A percentile compares a stretch with the other conserved stretches of the same genome.
phyloP scores from a whole-genome alignment of 2,888 invertebrate species.

The Macrophya annulata region DNA sequence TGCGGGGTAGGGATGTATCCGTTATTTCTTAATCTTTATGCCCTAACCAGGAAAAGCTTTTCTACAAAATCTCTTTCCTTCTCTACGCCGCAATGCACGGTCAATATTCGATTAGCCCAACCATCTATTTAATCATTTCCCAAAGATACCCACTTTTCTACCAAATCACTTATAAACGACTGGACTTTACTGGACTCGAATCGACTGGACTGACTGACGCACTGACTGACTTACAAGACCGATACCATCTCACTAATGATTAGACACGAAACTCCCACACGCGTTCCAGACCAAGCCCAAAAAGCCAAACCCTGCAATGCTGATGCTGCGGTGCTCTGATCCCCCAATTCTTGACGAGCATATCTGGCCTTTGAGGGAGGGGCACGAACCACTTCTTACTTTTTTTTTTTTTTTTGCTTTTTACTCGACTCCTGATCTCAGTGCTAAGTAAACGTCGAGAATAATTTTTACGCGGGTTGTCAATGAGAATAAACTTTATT shows the following conservation, averaged over 20 bases:
- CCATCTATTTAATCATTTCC: constrained; percentile 26
- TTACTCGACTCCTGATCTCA: not conserved
- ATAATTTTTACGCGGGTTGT: not conserved
- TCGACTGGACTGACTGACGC: too few relatives aligned
- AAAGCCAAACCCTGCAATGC: constrained; percentile 14
- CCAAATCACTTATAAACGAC: constrained; percentile 16
- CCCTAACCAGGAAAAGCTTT: constrained; percentile 36
- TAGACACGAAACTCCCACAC: constrained; percentile 76
- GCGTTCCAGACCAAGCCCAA: constrained; percentile 36
- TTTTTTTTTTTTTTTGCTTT: not conserved
- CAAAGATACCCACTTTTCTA: not conserved
- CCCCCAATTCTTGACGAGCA: constrained; percentile 76
- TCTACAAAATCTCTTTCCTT: not conserved
- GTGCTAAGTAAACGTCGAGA: not conserved
- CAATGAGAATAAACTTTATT: not conserved
- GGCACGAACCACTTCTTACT: not conserved
- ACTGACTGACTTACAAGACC: constrained; percentile 76
- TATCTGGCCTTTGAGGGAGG: not conserved
- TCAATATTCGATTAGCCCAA: constrained; percentile 41
- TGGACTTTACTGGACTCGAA: not conserved
- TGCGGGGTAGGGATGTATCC: not conserved
- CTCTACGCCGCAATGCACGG: not conserved
- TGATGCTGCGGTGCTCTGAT: constrained; percentile 67
- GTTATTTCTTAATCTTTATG: constrained; percentile 46
- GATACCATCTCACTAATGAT: constrained; percentile 78